Evolutionary conservation across 53 echinoderm and acorn worm genomes (phyloP), one percentile per base, ranked within the genome.

Genomic region (Holothuria scabra): DNA sequence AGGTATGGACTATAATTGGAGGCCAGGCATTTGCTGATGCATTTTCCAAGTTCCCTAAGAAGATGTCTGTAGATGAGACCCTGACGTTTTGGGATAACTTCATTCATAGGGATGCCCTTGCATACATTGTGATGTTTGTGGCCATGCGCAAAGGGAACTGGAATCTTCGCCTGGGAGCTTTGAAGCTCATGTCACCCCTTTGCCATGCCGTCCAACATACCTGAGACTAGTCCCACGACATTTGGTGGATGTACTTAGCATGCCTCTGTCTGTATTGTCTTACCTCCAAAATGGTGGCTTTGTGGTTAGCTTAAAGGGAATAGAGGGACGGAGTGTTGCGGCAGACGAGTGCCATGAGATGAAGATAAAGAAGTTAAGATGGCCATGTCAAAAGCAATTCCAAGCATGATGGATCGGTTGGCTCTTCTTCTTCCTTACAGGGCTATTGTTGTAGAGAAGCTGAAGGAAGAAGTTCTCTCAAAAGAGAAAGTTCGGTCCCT

Each of bases 341-440:
- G 9, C 57, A 10, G 89, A 89, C 74, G 86, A 90, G 61, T 59
- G 80, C 13, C 82, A 90, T 80, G 90, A 86, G 59, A 85, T 66
- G 59, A 33, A 44, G 12, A 89, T 41, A 79, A 78, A 31, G 85
- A 85, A 66, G 80, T 89, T 13, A 85, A 89, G 24, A 79, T 84
- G 84, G 85, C 89, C 8, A 65, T 89, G 28, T 52, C 48, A 30
- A 64, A 57, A 14, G 75, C 67, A 8, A 60, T 65, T 31, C 66
- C 71, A 11, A 5, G 2, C 21, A 20, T 79, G 66, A 85, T 65
- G 89, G 84, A 84, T 26, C 78, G 56, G 57, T 14, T 89, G 26
- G 79, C 84, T 11, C 28, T 85, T 12, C 67, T 85, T 20, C 81
- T 85, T 19, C 85, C 85, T 10, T 70, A 89, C 84, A 56, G 89